Percentiles rank a stretch among this genome's conserved stretches.
Evolutionary conservation across 2,797 vertebrate genomes (phyloP).

Genomic region (Holocentrus rufus): DNA sequence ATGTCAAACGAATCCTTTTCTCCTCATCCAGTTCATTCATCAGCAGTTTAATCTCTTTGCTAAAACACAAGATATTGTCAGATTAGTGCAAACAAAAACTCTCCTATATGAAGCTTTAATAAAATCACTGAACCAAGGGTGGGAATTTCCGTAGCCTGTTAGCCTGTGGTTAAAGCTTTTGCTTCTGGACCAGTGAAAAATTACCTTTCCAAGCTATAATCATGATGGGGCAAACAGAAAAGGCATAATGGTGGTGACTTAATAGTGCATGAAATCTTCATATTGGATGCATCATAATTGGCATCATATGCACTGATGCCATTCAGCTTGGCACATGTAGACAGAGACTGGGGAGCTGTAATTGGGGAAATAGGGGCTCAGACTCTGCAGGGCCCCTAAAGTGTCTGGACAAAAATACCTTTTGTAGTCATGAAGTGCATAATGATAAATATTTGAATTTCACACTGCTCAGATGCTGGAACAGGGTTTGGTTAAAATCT

Average conservation of each 20-base stretch:
- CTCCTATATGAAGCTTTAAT: neutral
- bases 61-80: slow-evolving; percentile 68
- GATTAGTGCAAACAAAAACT: neutral
- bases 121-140: neutral
- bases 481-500: no score
- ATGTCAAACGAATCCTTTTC: slow-evolving; percentile 93
- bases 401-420: no score
- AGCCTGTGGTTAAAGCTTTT: neutral
- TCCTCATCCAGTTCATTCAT: slow-evolving; percentile 97
- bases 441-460: no score
- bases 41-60: slow-evolving; percentile 96
- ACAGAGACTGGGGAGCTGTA: neutral
- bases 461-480: no score
- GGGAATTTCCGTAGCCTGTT: neutral
- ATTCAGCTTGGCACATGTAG: neutral
- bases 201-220: neutral
- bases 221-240: neutral
- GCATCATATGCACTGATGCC: neutral
- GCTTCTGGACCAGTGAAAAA: neutral
- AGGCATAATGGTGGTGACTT: neutral
- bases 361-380: no score
- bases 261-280: neutral
- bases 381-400: no score
- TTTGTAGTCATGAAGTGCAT: no score
- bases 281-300: neutral